These are phyloP conservation scores for Acanthiza pusilla DNA, from an alignment of 2,797 vertebrate species.

Conservation along the genomic window DNA sequence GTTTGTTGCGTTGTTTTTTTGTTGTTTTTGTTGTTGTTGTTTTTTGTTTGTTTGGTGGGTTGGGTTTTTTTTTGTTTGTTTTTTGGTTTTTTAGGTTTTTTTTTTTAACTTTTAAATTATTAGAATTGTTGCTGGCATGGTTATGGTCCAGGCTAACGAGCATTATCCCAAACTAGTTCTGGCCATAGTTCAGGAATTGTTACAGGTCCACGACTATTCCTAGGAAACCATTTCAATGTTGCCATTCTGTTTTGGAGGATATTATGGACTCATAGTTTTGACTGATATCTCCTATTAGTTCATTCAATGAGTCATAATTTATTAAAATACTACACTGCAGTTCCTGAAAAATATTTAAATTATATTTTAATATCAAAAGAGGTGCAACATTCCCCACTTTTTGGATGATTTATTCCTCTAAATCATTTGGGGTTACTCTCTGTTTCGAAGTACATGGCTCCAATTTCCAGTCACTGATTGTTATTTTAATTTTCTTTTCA, in stretches of 20 bases:
- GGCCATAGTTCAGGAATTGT: not conserved
- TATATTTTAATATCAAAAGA: not conserved
- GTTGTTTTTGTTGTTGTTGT: too few relatives aligned
- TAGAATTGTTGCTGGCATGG: not conserved
- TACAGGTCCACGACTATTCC: not conserved
- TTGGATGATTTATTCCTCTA: not conserved
- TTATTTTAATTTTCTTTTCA: not conserved
- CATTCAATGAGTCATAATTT: not conserved
- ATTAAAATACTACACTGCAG: not conserved
- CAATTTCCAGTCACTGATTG: not conserved
- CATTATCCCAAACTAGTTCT: not conserved
- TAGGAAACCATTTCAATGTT: not conserved
- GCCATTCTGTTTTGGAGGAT: not conserved
- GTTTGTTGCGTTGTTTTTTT: too few relatives aligned
- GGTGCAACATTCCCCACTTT: not conserved
- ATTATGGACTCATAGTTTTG: not conserved
- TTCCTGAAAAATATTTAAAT: not conserved
- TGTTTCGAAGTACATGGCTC: not conserved
- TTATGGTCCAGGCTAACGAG: not conserved
- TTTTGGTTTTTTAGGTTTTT: not conserved
- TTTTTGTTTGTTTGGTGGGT: too few relatives aligned
- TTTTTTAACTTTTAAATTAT: not conserved
- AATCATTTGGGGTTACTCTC: not conserved
- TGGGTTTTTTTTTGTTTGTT: too few relatives aligned
- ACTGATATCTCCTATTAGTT: not conserved